phyloP scores from a whole-genome alignment of 1,140 invertebrate genomes.

The Rhynchophorus ferrugineus region DNA sequence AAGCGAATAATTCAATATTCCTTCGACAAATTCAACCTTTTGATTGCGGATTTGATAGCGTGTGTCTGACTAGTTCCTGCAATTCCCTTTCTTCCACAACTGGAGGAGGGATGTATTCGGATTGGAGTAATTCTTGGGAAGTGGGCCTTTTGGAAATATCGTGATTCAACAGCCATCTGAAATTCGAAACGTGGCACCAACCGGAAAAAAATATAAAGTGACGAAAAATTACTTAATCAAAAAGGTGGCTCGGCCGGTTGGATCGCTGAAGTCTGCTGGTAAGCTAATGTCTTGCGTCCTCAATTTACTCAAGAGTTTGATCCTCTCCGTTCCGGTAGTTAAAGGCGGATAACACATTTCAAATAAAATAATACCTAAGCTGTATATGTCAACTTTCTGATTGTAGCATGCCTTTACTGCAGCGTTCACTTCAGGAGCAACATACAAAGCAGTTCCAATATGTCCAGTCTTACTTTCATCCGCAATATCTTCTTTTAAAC shows the following conservation, averaged over 20 bases:
- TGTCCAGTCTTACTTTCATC: constrained; percentile 64
- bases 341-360: constrained; percentile 88
- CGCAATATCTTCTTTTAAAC: constrained; percentile 23
- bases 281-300: constrained; percentile 60
- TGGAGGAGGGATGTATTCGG: constrained; percentile 69
- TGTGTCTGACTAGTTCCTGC: constrained; percentile 67
- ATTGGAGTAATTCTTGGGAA: constrained; percentile 72
- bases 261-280: constrained; percentile 40
- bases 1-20: too few relatives aligned
- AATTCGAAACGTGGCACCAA: too few relatives aligned
- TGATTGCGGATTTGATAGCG: constrained; percentile 69
- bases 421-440: constrained; percentile 77
- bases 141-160: constrained; percentile 75
- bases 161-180: constrained; percentile 75
- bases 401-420: constrained; percentile 66
- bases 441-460: constrained; percentile 90
- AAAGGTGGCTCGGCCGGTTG: constrained; percentile 42
- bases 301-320: constrained; percentile 64
- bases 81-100: constrained; percentile 72
- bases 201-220: too few relatives aligned
- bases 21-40: too few relatives aligned
- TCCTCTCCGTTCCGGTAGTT: constrained; percentile 81
- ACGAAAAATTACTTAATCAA: constrained; percentile 44
- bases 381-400: constrained; percentile 94
- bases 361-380: constrained; percentile 77